Evolutionary conservation across 2,888 invertebrate species (phyloP).

Genomic region (Noctua comes): DNA sequence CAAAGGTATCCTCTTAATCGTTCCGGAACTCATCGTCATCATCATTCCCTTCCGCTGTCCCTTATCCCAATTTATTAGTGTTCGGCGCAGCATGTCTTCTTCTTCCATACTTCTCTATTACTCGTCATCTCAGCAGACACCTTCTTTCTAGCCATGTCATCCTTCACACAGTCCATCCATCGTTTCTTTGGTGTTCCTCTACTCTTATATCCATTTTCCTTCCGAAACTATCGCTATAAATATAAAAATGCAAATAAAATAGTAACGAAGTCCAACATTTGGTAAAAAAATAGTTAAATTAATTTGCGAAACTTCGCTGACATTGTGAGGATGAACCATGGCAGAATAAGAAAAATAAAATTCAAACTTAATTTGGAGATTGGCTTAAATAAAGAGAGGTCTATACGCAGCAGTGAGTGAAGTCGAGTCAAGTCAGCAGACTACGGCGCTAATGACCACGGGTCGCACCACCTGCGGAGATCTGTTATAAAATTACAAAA

Average conservation of each 20-base stretch:
- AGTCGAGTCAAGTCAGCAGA: too few relatives aligned
- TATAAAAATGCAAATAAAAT: neutral
- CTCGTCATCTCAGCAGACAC: neutral
- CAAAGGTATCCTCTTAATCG: neutral
- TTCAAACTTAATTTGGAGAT: too few relatives aligned
- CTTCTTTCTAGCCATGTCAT: neutral
- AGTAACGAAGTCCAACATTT: neutral
- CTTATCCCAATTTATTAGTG: too few relatives aligned
- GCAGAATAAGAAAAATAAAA: too few relatives aligned
- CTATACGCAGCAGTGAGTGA: too few relatives aligned
- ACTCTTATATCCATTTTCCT: too few relatives aligned
- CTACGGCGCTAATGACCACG: too few relatives aligned
- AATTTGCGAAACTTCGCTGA: too few relatives aligned
- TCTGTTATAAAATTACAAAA: too few relatives aligned
- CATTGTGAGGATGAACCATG: neutral
- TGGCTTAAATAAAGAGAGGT: too few relatives aligned
- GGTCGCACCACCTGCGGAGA: too few relatives aligned
- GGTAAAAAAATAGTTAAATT: neutral
- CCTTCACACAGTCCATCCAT: neutral
- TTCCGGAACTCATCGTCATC: neutral
- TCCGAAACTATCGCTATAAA: neutral
- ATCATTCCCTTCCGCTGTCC: too few relatives aligned
- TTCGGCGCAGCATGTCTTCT: neutral
- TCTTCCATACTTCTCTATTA: neutral
- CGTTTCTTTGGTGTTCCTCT: neutral